These are phyloP conservation scores for Ginglymostoma cirratum DNA, from an alignment of 2,113 vertebrate genomes.

Conservation along the genomic window DNA sequence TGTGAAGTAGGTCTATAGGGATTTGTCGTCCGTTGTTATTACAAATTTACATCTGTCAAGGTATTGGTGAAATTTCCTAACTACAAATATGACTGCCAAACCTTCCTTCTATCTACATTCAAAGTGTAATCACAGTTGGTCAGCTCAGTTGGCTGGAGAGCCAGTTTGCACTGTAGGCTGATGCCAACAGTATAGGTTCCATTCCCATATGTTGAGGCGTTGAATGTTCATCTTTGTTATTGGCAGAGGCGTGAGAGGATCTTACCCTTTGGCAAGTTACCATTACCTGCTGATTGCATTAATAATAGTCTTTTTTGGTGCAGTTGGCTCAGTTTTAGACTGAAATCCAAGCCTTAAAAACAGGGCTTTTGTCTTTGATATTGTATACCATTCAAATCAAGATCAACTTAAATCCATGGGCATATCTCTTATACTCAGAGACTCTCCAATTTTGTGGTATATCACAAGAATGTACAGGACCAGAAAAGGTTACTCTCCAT, in stretches of 20 bases:
- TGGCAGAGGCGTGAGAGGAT: neutral
- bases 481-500: neutral
- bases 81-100: too few relatives aligned
- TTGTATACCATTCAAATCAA: neutral
- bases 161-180: too few relatives aligned
- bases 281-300: neutral
- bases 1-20: too few relatives aligned
- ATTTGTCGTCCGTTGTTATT: too few relatives aligned
- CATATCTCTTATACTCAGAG: neutral
- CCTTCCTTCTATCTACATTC: too few relatives aligned
- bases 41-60: too few relatives aligned
- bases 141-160: too few relatives aligned
- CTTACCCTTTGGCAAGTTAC: neutral
- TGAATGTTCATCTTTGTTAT: neutral
- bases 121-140: too few relatives aligned
- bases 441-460: neutral
- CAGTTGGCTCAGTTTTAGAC: neutral
- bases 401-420: neutral
- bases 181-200: too few relatives aligned
- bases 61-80: too few relatives aligned
- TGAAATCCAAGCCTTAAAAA: neutral
- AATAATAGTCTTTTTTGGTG: neutral
- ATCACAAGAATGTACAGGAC: neutral
- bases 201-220: neutral
- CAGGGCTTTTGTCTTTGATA: neutral